These are phyloP conservation scores for Drosophila seclusa DNA, from an alignment of 2,888 invertebrate genomes.

Conservation along the genomic window DNA sequence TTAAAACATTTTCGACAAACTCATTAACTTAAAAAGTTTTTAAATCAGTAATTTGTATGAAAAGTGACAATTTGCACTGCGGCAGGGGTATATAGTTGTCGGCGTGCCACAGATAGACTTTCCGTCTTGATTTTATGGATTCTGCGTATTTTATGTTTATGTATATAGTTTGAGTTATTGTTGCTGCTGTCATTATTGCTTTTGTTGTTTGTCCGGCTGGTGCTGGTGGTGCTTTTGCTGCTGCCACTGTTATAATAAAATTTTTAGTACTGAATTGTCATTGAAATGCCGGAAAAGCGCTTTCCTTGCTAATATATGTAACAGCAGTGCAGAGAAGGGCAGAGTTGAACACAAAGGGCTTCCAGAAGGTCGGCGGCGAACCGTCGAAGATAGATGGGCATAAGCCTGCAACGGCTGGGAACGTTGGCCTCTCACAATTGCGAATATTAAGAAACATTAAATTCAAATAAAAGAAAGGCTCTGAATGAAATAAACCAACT, in stretches of 20 bases:
- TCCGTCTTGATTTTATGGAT: constrained; percentile 35
- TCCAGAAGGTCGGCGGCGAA: constrained; percentile 32
- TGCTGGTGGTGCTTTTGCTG: constrained; percentile 32
- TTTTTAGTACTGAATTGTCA: constrained; percentile 53
- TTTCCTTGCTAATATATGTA: constrained; percentile 19
- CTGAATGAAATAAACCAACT: neutral
- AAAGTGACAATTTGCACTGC: neutral
- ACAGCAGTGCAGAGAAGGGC: constrained; percentile 2
- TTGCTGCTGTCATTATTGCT: constrained; percentile 37
- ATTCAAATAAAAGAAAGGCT: neutral
- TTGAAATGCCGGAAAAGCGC: constrained; percentile 38
- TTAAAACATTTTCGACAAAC: neutral
- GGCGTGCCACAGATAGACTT: neutral
- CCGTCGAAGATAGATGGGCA: constrained; percentile 22
- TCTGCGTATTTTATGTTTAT: constrained; percentile 66
- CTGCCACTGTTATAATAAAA: constrained; percentile 47
- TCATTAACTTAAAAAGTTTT: neutral
- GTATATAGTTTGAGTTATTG: constrained; percentile 46
- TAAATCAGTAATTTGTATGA: neutral
- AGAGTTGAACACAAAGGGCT: constrained; percentile 13
- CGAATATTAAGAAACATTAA: constrained; percentile 8
- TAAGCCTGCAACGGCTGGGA: constrained; percentile 19
- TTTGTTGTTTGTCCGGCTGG: constrained; percentile 41
- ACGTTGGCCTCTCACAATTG: neutral
- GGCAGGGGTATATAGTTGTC: neutral